Percentiles rank a stretch among this genome's conserved stretches.
phyloP scores from a whole-genome alignment of 2,113 vertebrate genomes.

The Cnemophilus loriae region DNA sequence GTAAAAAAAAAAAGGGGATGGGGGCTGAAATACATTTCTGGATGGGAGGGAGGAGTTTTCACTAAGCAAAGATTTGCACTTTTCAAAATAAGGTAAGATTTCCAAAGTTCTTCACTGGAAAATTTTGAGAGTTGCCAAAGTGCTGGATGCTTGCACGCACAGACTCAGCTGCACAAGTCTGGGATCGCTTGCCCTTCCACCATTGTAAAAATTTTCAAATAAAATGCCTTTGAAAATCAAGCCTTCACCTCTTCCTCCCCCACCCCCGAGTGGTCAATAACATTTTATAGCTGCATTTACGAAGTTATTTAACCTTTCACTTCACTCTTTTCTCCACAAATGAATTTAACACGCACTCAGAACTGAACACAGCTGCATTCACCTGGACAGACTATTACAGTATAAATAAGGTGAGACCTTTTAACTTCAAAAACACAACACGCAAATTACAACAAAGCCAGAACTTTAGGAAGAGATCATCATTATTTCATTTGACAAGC shows the following conservation, averaged over 20 bases:
- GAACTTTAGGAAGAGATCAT: neutral
- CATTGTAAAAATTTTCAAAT: neutral
- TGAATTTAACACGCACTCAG: neutral
- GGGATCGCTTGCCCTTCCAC: neutral
- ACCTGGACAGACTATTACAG: neutral
- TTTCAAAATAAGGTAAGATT: neutral
- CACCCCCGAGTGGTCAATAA: neutral
- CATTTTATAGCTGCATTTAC: neutral
- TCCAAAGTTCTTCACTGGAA: slow-evolving; percentile 4
- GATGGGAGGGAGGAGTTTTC: neutral
- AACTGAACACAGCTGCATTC: slow-evolving; percentile 15
- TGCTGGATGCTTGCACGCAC: neutral
- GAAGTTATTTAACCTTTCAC: slow-evolving; percentile 26
- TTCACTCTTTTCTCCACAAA: neutral
- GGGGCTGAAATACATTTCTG: neutral
- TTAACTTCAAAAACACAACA: neutral
- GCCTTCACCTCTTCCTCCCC: neutral
- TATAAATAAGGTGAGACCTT: neutral
- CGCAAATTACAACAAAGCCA: neutral
- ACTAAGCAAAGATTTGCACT: neutral
- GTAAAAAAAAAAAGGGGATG: neutral
- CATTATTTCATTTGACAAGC: neutral
- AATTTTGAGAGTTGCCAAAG: neutral
- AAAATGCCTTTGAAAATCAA: slow-evolving; percentile 44
- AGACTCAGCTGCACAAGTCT: neutral